These are phyloP conservation scores for Pedionomus torquatus DNA, from an alignment of 2,113 vertebrate genomes.

Conservation along the genomic window DNA sequence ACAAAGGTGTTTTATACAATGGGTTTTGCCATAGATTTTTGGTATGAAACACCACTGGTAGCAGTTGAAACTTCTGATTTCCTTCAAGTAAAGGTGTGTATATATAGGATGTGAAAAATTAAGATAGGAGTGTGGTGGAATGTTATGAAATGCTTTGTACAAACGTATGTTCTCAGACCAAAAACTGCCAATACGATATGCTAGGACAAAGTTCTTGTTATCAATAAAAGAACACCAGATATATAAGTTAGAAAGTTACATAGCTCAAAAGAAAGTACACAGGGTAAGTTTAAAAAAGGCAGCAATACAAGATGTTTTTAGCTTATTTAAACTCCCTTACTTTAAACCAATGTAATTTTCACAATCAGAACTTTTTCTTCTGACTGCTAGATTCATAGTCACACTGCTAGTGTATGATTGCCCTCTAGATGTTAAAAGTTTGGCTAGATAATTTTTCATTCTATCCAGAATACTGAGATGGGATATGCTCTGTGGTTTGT, in stretches of 20 bases:
- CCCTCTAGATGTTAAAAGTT: conserved; percentile 50
- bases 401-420: not conserved
- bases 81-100: not conserved
- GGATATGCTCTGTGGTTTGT: not conserved
- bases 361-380: conserved; percentile 4
- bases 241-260: not conserved
- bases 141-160: not conserved
- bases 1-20: not conserved
- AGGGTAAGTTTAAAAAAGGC: not conserved
- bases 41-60: not conserved
- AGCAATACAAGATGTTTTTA: not conserved
- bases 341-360: not conserved
- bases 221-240: not conserved
- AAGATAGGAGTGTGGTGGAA: not conserved
- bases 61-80: not conserved
- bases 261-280: not conserved
- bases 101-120: not conserved
- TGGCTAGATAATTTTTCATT: not conserved
- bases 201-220: not conserved
- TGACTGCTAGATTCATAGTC: not conserved
- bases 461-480: not conserved
- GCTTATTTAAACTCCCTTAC: not conserved
- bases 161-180: not conserved
- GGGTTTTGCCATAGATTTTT: not conserved
- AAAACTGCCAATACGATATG: not conserved